Conservation (phyloP, 2,888 invertebrate genomes). For the Ganaspis brasiliensis region DNA sequence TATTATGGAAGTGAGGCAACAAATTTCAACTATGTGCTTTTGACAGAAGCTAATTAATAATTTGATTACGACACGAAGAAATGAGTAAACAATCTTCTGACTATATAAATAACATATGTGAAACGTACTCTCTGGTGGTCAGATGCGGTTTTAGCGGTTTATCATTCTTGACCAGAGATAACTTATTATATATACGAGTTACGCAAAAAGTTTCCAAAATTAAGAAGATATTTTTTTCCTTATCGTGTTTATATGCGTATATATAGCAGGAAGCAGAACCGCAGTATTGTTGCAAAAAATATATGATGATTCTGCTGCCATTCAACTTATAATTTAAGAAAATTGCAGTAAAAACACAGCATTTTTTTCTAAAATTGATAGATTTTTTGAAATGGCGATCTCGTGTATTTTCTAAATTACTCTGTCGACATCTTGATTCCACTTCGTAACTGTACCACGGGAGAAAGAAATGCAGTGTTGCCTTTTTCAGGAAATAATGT, state of each 20-base stretch:
- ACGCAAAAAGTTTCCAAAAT: conserved; percentile 7
- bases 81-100: neutral
- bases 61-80: conserved; percentile 1
- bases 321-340: too few relatives aligned
- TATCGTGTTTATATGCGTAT: too few relatives aligned
- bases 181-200: neutral
- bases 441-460: conserved; percentile 29
- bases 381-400: too few relatives aligned
- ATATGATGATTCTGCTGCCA: too few relatives aligned
- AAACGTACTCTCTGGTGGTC: neutral
- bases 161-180: conserved; percentile 23
- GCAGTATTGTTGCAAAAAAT: too few relatives aligned
- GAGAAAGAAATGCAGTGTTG: conserved; percentile 30
- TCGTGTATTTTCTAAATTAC: neutral
- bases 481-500: conserved; percentile 38
- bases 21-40: conserved; percentile 1
- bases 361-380: too few relatives aligned
- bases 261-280: too few relatives aligned
- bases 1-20: conserved; percentile 9
- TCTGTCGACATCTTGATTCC: conserved; percentile 11
- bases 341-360: too few relatives aligned
- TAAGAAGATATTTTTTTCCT: neutral
- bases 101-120: neutral
- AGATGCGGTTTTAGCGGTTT: neutral
- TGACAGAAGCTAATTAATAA: conserved; percentile 20